Evolutionary conservation across 2,888 invertebrate species (phyloP).

Genomic region (Blomia tropicalis): DNA sequence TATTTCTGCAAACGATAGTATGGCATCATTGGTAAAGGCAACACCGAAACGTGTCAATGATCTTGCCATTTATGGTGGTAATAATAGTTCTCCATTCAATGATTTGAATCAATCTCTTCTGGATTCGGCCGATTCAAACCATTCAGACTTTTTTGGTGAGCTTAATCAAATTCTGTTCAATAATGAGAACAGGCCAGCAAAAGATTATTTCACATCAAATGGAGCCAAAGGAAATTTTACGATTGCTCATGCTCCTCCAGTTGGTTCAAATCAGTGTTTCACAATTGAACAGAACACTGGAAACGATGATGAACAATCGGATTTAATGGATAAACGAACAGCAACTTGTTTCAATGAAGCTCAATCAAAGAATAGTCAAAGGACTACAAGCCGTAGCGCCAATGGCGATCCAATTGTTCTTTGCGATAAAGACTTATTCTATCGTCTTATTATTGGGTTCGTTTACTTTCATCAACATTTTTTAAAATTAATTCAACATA

Average conservation of each 20-base stretch:
- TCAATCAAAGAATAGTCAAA: neutral
- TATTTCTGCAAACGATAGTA: neutral
- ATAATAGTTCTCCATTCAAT: neutral
- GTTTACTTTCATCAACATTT: neutral
- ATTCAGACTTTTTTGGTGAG: too few relatives aligned
- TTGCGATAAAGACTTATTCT: constrained; percentile 1
- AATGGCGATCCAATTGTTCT: neutral
- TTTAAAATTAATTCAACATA: neutral
- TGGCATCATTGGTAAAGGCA: neutral
- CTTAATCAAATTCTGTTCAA: neutral
- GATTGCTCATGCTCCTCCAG: neutral
- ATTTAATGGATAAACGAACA: constrained; percentile 3
- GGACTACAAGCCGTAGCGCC: too few relatives aligned
- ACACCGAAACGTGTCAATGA: neutral
- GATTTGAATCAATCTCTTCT: neutral
- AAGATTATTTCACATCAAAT: neutral
- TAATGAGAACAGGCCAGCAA: neutral
- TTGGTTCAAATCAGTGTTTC: constrained; percentile 1
- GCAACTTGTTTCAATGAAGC: neutral
- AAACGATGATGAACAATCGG: neutral
- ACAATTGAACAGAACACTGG: neutral
- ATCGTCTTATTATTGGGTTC: constrained; percentile 22
- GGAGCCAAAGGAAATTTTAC: neutral
- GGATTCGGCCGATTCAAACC: neutral
- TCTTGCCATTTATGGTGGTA: neutral